A percentile compares a stretch with the other conserved stretches of the same genome.
These are phyloP conservation scores for Mormoops blainvillei DNA, from an alignment of 2,113 vertebrate species.

Conservation along the genomic window DNA sequence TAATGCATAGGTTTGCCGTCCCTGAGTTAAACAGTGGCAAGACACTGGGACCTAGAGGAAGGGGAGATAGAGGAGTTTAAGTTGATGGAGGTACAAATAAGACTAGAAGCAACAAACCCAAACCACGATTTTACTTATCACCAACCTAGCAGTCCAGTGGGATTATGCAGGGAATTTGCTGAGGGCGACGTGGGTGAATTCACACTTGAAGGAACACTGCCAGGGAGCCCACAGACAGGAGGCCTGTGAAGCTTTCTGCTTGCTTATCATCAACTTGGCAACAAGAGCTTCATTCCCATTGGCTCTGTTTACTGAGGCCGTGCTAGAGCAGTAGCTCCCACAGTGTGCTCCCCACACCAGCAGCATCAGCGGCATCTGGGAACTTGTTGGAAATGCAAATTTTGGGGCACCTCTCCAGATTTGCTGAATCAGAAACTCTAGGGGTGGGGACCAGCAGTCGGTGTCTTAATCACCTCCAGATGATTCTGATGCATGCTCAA, in stretches of 20 bases:
- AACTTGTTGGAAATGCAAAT: conserved; percentile 34
- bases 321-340: background rate
- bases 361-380: background rate
- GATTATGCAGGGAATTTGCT: background rate
- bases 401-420: background rate
- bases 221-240: background rate
- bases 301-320: background rate
- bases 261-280: background rate
- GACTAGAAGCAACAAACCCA: background rate
- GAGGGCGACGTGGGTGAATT: background rate
- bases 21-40: background rate
- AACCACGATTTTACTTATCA: background rate
- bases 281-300: background rate
- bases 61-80: background rate
- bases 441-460: background rate
- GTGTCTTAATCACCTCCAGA: conserved; percentile 16
- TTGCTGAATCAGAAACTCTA: conserved; percentile 36
- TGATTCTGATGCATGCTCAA: background rate
- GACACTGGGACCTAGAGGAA: background rate
- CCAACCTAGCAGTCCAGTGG: background rate
- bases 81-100: background rate
- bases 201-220: background rate
- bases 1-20: background rate
- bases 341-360: background rate
- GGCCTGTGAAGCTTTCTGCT: background rate